Conservation (phyloP, 2,797 vertebrate species). For the Brachyrhaphis roseni region DNA sequence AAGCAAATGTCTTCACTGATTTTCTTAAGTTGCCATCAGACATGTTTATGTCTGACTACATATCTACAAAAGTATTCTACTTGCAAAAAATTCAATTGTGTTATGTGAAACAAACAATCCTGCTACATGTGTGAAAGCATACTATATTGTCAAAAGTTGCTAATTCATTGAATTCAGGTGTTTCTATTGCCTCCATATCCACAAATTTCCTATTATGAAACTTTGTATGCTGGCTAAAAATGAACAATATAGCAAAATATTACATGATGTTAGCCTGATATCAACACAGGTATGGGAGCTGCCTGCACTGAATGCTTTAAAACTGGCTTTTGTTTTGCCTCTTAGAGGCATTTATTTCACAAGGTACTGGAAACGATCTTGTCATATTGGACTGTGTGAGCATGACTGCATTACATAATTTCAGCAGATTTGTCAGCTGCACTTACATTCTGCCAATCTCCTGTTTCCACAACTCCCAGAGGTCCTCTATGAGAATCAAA, state of each 20-base stretch:
- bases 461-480: neutral
- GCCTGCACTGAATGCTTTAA: neutral
- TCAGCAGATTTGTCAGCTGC: conserved; percentile 12
- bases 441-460: conserved; percentile 14
- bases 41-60: neutral
- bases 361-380: conserved; percentile 17
- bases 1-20: neutral
- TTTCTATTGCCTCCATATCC: neutral
- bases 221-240: neutral
- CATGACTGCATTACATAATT: neutral
- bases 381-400: neutral
- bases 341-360: conserved; percentile 4
- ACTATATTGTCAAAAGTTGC: neutral
- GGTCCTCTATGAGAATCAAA: conserved; percentile 6
- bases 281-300: neutral
- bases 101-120: neutral
- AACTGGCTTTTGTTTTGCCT: neutral
- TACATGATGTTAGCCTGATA: neutral
- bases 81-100: neutral
- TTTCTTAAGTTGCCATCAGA: neutral
- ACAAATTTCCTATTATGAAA: neutral
- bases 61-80: neutral
- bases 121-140: neutral
- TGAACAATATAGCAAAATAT: neutral
- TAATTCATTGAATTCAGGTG: neutral